Base-by-base conservation (phyloP, 2,888 invertebrate species). In the Cremastobaeus sp. region DNA sequence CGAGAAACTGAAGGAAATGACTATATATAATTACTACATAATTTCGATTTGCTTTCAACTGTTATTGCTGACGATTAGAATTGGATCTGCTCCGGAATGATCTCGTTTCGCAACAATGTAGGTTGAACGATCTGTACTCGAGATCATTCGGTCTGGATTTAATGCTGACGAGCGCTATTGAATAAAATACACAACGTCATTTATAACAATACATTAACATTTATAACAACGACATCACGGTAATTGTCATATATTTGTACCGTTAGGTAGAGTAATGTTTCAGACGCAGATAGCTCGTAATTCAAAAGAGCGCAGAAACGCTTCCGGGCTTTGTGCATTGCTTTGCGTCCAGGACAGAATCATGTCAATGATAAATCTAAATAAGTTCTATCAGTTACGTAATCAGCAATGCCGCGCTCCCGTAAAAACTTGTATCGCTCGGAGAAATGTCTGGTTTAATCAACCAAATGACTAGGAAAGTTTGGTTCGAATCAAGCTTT, bases 271-370 rank as follows among this genome's bases (percentile, higher is more conserved):
- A 52, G 43, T 52, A 34, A 52, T 43, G 43, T 34, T 43, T 43
- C 62, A 52, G 43, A 17, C 34, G 14, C 41, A 41, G 62, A 54
- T 43, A 34, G 43, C 52, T 52, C 43, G 43, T 64, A 52, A 64
- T 43, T 64, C 64, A 64, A 52, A 52, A 64, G 64, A 37, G 28
- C 25, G 28, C 14, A 48, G 45, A 48, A 60, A 45, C 45, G 64
- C 64, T 64, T 64, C 64, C 52, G 64, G 43, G 64, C 54, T 64
- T 64, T 54, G 65, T 54, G 35, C 34, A 54, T n/a, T 47, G 37
- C 47, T 30, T 37, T 35, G 52, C 64, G 6, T 54, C 35, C 41
- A 25, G 21, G 52, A 54, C 54, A 37, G 37, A 64, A 64, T 64
- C 64, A 64, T 64, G 50, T 48, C 47, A 60, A 48, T 30, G 60